These are phyloP conservation scores for Drosophila parthenogenetica DNA, from an alignment of 2,888 invertebrate species.

Conservation along the genomic window DNA sequence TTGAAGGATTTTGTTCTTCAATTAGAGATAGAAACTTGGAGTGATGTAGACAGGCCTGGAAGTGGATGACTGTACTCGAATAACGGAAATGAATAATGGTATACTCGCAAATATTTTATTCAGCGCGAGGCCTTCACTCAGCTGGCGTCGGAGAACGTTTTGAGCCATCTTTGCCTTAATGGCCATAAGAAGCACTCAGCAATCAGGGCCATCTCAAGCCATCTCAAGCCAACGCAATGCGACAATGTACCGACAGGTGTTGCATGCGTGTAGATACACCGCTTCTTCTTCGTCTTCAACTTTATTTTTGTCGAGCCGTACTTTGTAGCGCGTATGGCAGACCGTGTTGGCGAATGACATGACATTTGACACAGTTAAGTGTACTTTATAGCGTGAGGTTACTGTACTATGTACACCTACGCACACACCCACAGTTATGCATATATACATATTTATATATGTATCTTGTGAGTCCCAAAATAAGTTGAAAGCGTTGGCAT, in stretches of 20 bases:
- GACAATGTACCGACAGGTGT: constrained; percentile 59
- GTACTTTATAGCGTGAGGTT: constrained; percentile 11
- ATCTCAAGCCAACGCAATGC: constrained; percentile 35
- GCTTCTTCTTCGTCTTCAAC: background rate
- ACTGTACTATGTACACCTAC: background rate
- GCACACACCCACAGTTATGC: background rate
- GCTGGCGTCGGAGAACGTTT: constrained; percentile 21
- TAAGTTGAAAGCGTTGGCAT: constrained; percentile 39
- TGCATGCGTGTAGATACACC: constrained; percentile 33
- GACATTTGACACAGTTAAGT: constrained; percentile 65
- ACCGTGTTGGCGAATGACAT: constrained; percentile 49
- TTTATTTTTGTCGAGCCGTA: constrained; percentile 4
- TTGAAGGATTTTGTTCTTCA: background rate
- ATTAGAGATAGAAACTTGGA: background rate
- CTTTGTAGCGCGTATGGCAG: constrained; percentile 3
- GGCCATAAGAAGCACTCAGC: constrained; percentile 61
- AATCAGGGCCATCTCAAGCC: constrained; percentile 27
- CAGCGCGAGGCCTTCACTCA: constrained; percentile 4
- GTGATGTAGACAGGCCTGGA: constrained; percentile 2
- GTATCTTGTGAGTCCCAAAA: constrained; percentile 24
- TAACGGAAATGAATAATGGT: background rate
- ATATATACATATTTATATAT: background rate
- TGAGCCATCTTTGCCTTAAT: constrained; percentile 52
- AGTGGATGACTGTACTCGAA: constrained; percentile 3
- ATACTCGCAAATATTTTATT: constrained; percentile 15